phyloP scores from a whole-genome alignment of 1,140 invertebrate genomes.

The Dryas iulia region DNA sequence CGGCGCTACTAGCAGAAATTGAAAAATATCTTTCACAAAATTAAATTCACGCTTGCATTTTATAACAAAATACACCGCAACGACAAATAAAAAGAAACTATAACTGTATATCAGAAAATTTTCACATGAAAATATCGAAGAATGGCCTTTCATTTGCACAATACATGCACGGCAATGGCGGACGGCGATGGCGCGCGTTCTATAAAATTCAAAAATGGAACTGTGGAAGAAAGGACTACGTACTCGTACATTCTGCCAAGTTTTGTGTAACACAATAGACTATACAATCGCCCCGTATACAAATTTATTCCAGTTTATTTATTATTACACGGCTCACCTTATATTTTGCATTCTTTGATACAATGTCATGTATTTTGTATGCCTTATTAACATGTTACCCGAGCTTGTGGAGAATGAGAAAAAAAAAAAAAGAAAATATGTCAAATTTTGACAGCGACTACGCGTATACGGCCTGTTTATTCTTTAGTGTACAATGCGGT shows the following conservation, averaged over 20 bases:
- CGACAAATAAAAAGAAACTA: conserved; percentile 5
- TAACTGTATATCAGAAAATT: conserved; percentile 26
- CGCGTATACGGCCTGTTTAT: too few relatives aligned
- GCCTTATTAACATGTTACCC: background rate
- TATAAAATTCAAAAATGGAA: conserved; percentile 38
- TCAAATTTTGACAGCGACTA: background rate
- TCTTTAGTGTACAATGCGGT: background rate
- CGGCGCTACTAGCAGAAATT: background rate
- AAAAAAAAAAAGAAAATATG: background rate
- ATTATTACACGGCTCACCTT: conserved; percentile 26
- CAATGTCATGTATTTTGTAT: conserved; percentile 1
- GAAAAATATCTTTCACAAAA: conserved; percentile 1
- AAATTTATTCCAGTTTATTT: conserved; percentile 31
- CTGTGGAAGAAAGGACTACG: conserved; percentile 30
- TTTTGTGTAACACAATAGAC: conserved; percentile 25
- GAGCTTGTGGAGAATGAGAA: background rate
- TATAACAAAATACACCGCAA: conserved; percentile 17
- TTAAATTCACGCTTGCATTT: conserved; percentile 14
- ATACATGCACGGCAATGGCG: conserved; percentile 30
- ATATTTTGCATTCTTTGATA: conserved; percentile 20
- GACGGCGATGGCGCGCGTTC: conserved; percentile 29
- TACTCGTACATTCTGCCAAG: conserved; percentile 32
- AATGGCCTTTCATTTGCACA: conserved; percentile 31
- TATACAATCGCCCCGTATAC: conserved; percentile 15
- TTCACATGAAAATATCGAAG: conserved; percentile 33